phyloP scores from a whole-genome alignment of 2,888 invertebrate genomes.

The Steinernema hermaphroditum region DNA sequence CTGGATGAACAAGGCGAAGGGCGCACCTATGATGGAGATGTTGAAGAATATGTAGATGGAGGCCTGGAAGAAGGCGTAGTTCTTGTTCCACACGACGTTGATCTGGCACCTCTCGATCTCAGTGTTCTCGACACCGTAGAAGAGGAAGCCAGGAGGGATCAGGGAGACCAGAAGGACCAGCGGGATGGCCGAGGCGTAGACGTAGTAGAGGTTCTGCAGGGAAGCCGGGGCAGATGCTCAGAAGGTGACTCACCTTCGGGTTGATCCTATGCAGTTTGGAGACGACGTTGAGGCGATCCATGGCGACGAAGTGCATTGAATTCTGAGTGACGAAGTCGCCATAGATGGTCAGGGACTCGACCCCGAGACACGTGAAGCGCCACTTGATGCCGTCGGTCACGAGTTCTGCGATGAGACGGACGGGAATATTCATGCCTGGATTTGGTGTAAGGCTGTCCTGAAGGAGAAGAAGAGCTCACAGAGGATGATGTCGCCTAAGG shows the following conservation, averaged over 20 bases:
- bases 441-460: no score
- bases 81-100: not conserved
- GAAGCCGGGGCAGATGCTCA: not conserved
- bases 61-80: not conserved
- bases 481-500: no score
- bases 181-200: not conserved
- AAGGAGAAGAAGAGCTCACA: no score
- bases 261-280: not conserved
- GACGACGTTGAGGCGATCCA: not conserved
- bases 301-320: not conserved
- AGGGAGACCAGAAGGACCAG: not conserved
- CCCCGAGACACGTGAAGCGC: not conserved
- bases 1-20: not conserved
- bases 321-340: conserved; percentile 3
- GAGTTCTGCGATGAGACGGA: no score
- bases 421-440: no score
- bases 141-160: not conserved
- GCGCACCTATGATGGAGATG: not conserved
- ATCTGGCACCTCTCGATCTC: not conserved
- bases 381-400: no score
- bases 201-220: conserved; percentile 1
- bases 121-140: not conserved
- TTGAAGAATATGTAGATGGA: not conserved
- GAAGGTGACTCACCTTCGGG: not conserved
- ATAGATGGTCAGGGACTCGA: not conserved